A percentile compares a stretch with the other conserved stretches of the same genome.
Conservation (phyloP, 2,797 vertebrate species). For the Bradypus variegatus region DNA sequence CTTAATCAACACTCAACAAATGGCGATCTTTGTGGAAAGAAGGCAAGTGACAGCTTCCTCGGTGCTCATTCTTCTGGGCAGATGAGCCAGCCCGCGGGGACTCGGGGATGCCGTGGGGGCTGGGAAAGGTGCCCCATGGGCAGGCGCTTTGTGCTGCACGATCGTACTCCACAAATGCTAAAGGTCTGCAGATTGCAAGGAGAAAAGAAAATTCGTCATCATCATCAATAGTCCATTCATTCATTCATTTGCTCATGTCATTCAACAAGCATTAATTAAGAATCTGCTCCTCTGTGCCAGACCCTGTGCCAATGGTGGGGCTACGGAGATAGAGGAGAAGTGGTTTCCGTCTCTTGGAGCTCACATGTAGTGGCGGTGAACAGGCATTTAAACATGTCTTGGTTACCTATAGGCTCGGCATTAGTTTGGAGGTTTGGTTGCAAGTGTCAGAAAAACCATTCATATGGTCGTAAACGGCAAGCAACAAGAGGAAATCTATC, state of each 20-base stretch:
- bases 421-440: background rate
- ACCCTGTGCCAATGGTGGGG: too few species aligned
- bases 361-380: background rate
- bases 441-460: background rate
- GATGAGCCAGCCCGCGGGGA: too few species aligned
- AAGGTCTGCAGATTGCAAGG: background rate
- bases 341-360: background rate
- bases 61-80: background rate
- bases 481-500: background rate
- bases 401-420: background rate
- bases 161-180: background rate
- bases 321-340: background rate
- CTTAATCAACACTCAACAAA: background rate
- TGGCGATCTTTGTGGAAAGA: background rate
- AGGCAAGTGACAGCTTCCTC: background rate
- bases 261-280: background rate
- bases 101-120: background rate
- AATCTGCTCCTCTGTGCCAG: background rate
- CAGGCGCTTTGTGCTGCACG: rapidly evolving
- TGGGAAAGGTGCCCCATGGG: too few species aligned
- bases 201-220: background rate
- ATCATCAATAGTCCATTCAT: background rate
- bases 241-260: background rate
- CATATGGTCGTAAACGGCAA: background rate
- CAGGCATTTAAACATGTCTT: background rate